phyloP scores from a whole-genome alignment of 64 coral and sea anemone genomes.

The Trachythela sp. region DNA sequence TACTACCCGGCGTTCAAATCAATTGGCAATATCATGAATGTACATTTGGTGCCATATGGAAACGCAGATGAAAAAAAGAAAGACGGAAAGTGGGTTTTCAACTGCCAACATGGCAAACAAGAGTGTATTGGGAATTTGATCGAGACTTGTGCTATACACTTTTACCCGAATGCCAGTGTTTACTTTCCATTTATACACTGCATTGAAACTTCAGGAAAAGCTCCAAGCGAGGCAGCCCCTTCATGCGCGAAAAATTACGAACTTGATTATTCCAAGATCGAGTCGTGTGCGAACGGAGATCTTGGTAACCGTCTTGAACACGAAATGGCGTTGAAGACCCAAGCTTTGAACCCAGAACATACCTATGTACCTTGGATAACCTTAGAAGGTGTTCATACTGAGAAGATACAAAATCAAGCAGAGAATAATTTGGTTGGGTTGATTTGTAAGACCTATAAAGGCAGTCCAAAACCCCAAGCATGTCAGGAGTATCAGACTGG shows the following conservation, averaged over 20 bases:
- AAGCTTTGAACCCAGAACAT: background rate
- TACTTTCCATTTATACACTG: slow-evolving; percentile 75
- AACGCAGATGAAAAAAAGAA: background rate
- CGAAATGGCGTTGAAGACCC: slow-evolving; percentile 6
- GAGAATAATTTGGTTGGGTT: background rate
- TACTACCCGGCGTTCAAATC: background rate
- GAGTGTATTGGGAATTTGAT: slow-evolving; percentile 70
- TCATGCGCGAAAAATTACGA: background rate
- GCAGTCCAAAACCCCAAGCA: background rate
- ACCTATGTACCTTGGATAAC: slow-evolving; percentile 8
- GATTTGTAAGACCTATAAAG: slow-evolving; percentile 15
- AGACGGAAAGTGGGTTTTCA: background rate
- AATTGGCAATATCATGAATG: background rate
- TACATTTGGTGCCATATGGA: background rate
- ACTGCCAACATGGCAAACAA: background rate
- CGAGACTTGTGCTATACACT: slow-evolving; percentile 59
- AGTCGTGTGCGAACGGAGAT: background rate
- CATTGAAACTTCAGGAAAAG: slow-evolving; percentile 13
- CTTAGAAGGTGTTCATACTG: background rate
- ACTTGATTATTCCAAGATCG: slow-evolving; percentile 4
- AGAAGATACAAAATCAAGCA: background rate
- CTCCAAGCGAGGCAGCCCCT: background rate
- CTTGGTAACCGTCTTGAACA: background rate
- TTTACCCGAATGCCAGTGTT: slow-evolving; percentile 24
- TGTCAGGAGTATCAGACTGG: background rate